These are phyloP conservation scores for Nowickia ferox DNA, from an alignment of 2,888 invertebrate genomes.

Conservation along the genomic window DNA sequence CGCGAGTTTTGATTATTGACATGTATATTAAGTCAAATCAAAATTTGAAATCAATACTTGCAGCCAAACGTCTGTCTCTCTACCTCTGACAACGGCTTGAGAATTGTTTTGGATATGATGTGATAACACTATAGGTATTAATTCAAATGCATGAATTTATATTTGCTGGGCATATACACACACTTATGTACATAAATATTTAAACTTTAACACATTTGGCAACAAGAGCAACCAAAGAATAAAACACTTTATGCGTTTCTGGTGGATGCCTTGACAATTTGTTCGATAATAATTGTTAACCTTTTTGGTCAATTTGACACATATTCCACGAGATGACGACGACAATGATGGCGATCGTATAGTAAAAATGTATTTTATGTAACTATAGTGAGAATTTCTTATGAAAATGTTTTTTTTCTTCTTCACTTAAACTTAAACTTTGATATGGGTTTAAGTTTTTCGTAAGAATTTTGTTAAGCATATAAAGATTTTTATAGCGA, in stretches of 20 bases:
- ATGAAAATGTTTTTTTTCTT: conserved; percentile 62
- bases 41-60: too few relatives aligned
- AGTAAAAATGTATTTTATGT: conserved; percentile 60
- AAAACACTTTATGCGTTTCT: conserved; percentile 65
- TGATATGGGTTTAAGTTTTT: conserved; percentile 74
- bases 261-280: conserved; percentile 80
- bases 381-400: conserved; percentile 70
- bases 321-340: conserved; percentile 74
- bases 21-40: too few relatives aligned
- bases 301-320: conserved; percentile 81
- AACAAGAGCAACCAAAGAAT: conserved; percentile 32
- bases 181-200: neutral
- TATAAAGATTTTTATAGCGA: conserved; percentile 66
- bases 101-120: too few relatives aligned
- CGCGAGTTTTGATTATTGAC: too few relatives aligned
- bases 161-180: too few relatives aligned
- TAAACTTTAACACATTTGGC: conserved; percentile 32
- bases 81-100: too few relatives aligned
- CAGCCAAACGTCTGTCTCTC: too few relatives aligned
- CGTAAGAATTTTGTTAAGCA: conserved; percentile 73
- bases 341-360: conserved; percentile 44
- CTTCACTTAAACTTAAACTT: conserved; percentile 62
- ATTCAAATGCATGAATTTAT: too few relatives aligned
- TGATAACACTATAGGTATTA: too few relatives aligned
- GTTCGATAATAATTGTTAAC: conserved; percentile 83